Evolutionary conservation across 2,797 vertebrate species (phyloP), one percentile per base, ranked within the genome.

Genomic region (Ispidina picta): DNA sequence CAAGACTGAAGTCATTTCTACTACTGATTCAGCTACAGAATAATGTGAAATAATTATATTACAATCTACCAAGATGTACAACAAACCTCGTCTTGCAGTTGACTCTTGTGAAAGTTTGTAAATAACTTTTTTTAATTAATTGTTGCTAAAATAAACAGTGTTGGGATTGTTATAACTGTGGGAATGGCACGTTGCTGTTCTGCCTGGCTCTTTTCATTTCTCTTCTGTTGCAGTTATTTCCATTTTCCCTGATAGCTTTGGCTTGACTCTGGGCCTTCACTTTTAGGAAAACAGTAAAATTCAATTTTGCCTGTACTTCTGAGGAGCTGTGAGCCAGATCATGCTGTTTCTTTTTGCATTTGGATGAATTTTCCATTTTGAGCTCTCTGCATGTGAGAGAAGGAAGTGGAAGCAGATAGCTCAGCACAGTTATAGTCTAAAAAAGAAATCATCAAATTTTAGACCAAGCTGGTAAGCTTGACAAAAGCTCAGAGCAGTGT

Each of bases 391-490:
- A 1, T 89, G 85, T 77, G 80, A 77, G 79, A 91, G 87, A 89
- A 86, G 94, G 96, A 96, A 89, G 94, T 91, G 66, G 80, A 96
- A 95, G 83, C 76, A 68, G 79, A 94, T 90, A 93, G 90, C 89
- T 95, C 94, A 96, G 92, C 95, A 94, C 95, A 80, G 87, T 82
- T 93, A 93, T 63, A 92, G 92, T 79, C 89, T 94, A 83, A 95
- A 95, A 96, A 92, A 93, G 96, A 91, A 94, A 95, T 86, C 80
- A 93, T 93, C 83, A 94, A 84, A 89, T 96, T 97, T 96, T 96
- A 95, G 95, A 94, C 95, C 88, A 92, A 96, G 94, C 84, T 96
- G 86, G 83, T 90, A 93, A 95, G 81, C 87, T 89, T 59, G 58
- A 56, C 92, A 90, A 92, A 95, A 86, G 88, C 96, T 93, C 68